These are phyloP conservation scores for Brienomyrus longianalis DNA, from an alignment of 2,113 vertebrate species.

Conservation along the genomic window DNA sequence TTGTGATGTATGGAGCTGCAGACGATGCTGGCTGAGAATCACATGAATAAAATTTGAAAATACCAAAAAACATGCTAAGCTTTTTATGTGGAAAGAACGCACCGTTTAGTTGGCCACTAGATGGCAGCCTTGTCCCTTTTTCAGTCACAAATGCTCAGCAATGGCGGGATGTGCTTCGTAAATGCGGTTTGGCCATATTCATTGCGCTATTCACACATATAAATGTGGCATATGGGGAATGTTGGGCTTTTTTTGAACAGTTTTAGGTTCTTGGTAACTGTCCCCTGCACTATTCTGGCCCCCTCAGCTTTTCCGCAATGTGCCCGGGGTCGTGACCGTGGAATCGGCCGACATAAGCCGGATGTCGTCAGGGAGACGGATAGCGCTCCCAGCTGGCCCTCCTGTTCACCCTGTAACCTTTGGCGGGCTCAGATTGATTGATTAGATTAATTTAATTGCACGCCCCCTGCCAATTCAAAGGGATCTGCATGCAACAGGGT, in stretches of 20 bases:
- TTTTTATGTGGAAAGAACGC: background rate
- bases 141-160: background rate
- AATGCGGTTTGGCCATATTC: background rate
- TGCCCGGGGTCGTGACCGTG: background rate
- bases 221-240: background rate
- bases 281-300: background rate
- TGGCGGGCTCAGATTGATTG: background rate
- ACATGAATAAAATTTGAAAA: background rate
- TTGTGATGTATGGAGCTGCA: background rate
- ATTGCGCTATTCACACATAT: background rate
- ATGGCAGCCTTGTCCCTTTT: conserved; percentile 20
- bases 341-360: background rate
- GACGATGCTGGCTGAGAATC: background rate
- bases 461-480: background rate
- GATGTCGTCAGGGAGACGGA: background rate
- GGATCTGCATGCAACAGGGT: background rate
- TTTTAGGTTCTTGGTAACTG: background rate
- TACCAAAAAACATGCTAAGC: background rate
- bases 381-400: background rate
- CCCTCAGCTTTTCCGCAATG: background rate
- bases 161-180: background rate
- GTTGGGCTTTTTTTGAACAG: background rate
- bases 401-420: background rate
- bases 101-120: background rate
- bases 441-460: conserved; percentile 24